phyloP scores from a whole-genome alignment of 1,140 invertebrate species.

The Ceratitis capitata region DNA sequence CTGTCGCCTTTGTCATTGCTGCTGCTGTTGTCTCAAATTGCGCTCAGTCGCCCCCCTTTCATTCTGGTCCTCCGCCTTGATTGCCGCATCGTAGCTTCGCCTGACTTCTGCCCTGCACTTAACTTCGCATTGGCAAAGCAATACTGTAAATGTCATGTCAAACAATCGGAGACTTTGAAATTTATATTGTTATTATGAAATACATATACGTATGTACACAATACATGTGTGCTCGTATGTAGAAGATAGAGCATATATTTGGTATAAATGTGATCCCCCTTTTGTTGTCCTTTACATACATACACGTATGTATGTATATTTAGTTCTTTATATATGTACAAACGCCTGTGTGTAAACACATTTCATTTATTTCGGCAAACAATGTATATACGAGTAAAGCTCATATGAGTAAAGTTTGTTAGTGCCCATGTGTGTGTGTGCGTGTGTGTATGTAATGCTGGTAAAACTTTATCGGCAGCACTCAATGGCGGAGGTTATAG shows the following conservation, averaged over 20 bases:
- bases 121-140: background rate
- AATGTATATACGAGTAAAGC: background rate
- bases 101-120: background rate
- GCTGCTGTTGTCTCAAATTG: no score
- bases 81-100: background rate
- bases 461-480: background rate
- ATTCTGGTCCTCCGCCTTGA: no score
- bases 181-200: background rate
- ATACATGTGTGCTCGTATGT: background rate
- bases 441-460: background rate
- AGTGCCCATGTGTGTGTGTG: no score
- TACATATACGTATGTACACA: background rate
- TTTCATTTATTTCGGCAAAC: background rate
- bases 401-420: no score
- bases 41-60: no score
- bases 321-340: background rate
- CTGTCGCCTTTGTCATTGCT: background rate
- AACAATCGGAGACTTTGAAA: background rate
- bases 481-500: no score
- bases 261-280: background rate
- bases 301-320: no score
- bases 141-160: constrained; percentile 1
- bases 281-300: background rate
- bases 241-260: no score
- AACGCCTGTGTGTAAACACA: background rate